phyloP scores from a whole-genome alignment of 1,140 invertebrate genomes.

The Aradophagus sp. region DNA sequence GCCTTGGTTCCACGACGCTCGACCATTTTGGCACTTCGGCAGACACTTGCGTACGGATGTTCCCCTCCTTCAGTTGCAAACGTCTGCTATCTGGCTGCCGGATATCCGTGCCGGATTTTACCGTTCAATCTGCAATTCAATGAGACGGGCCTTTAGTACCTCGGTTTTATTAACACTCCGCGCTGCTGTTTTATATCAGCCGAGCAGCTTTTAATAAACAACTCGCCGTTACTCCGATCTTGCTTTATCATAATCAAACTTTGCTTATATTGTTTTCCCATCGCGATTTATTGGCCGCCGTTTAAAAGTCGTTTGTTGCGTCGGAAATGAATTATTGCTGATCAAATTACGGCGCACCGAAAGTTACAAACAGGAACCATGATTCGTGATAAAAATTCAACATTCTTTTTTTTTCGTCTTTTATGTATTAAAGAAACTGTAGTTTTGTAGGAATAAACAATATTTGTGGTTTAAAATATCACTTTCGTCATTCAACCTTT shows the following conservation, averaged over 20 bases:
- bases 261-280: background rate
- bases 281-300: no score
- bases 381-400: no score
- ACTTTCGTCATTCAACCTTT: no score
- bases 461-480: no score
- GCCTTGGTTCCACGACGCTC: conserved; percentile 90
- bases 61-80: conserved; percentile 8
- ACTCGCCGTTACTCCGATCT: conserved; percentile 17
- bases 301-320: no score
- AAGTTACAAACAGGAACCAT: no score
- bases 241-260: conserved; percentile 16
- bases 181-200: background rate
- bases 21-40: conserved; percentile 78
- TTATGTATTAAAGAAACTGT: no score
- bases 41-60: conserved; percentile 17
- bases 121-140: conserved; percentile 55
- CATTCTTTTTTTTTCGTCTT: no score
- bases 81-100: conserved; percentile 30
- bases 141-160: conserved; percentile 31
- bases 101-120: conserved; percentile 40
- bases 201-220: conserved; percentile 30
- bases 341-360: no score
- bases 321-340: no score
- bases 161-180: conserved; percentile 38
- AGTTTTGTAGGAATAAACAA: no score